Evolutionary conservation across 2,888 invertebrate genomes (phyloP).

Genomic region (Lasiommata megera): DNA sequence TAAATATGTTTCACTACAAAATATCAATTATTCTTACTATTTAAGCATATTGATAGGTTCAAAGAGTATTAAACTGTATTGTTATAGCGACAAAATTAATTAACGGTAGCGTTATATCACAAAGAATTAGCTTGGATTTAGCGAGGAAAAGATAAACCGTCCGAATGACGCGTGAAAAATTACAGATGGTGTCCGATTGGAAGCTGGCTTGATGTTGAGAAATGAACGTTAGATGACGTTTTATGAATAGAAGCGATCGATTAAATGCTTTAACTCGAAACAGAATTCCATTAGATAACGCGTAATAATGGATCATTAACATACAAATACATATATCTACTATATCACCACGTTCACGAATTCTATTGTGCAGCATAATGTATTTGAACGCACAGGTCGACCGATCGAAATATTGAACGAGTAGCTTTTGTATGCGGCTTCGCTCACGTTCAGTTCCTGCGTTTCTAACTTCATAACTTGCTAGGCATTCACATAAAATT

Average conservation of each 20-base stretch:
- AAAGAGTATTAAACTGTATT: neutral
- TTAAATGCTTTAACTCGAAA: conserved; percentile 24
- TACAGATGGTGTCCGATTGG: conserved; percentile 29
- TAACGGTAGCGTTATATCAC: conserved; percentile 16
- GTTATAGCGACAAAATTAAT: conserved; percentile 12
- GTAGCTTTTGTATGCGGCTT: too few species aligned
- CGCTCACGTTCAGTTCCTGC: too few species aligned
- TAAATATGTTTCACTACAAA: too few species aligned
- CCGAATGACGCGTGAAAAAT: conserved; percentile 34
- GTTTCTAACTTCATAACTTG: too few species aligned
- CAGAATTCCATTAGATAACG: neutral
- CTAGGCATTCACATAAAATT: too few species aligned
- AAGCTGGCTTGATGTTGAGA: conserved; percentile 32
- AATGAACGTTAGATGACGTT: conserved; percentile 33
- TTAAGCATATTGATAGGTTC: neutral
- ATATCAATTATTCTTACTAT: too few species aligned
- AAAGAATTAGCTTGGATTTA: conserved; percentile 21
- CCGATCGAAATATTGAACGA: too few species aligned
- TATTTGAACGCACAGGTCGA: too few species aligned
- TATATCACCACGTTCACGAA: too few species aligned
- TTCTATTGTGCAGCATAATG: too few species aligned
- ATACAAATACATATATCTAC: too few species aligned
- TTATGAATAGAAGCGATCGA: conserved; percentile 34
- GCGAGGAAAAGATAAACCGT: conserved; percentile 30
- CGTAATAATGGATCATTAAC: too few species aligned